Evolutionary conservation across 2,113 vertebrate species (phyloP).

Genomic region (Dinomys branickii): DNA sequence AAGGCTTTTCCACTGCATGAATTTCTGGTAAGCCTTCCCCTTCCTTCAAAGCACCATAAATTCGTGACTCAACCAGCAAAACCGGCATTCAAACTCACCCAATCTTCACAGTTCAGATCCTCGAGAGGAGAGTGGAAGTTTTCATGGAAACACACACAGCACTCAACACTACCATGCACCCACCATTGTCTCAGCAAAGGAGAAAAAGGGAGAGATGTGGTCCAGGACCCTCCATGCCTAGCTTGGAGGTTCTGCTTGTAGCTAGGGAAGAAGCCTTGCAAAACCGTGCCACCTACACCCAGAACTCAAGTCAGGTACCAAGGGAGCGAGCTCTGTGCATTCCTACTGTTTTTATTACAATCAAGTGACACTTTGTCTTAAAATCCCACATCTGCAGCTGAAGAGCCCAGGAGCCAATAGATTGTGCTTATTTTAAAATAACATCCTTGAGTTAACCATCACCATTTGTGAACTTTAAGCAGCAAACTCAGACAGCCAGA

Average conservation of each 20-base stretch:
- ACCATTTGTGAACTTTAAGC: neutral
- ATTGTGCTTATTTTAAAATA: neutral
- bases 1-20: neutral
- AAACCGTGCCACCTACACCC: neutral
- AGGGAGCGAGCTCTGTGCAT: neutral
- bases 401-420: neutral
- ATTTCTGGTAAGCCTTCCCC: neutral
- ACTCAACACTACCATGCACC: too few relatives aligned
- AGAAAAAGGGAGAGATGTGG: neutral
- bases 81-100: neutral
- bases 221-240: neutral
- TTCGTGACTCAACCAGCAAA: neutral
- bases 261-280: neutral
- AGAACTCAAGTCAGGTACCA: neutral
- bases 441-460: neutral
- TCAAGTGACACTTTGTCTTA: neutral
- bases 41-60: neutral
- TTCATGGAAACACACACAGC: neutral
- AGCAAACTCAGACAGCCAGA: neutral
- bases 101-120: neutral
- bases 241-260: neutral
- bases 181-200: neutral
- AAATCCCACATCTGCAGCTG: neutral
- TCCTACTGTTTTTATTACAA: neutral
- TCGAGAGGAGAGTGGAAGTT: neutral